Percentiles rank a stretch among this genome's conserved stretches.
Conservation (phyloP, 2,113 vertebrate species). For the Nesoenas mayeri region DNA sequence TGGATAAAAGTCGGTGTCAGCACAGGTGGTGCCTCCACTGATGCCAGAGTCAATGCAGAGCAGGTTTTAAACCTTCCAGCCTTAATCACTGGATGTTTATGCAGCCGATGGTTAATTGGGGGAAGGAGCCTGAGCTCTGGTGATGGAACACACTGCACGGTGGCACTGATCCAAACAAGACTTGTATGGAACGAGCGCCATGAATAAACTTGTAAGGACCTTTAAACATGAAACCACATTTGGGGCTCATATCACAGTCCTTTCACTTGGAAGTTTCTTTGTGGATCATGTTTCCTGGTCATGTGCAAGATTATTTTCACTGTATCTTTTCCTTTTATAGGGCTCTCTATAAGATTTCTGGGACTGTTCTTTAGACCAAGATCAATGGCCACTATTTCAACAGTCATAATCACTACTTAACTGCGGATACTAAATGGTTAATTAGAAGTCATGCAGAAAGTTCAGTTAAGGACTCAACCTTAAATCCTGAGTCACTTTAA, state of each 20-base stretch:
- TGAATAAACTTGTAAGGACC: neutral
- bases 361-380: neutral
- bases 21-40: neutral
- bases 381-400: neutral
- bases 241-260: rapidly evolving
- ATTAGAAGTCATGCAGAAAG: neutral
- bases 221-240: neutral
- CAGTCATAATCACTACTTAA: neutral
- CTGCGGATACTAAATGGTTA: neutral
- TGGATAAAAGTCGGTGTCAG: neutral
- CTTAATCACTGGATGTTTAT: neutral
- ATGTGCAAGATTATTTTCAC: rapidly evolving
- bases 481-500: slow-evolving; percentile 6
- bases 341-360: neutral
- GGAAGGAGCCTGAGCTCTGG: neutral
- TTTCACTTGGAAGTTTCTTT: neutral
- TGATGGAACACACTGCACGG: neutral
- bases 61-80: neutral
- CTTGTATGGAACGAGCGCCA: neutral
- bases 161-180: neutral
- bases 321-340: neutral
- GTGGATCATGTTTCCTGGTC: neutral
- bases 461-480: neutral
- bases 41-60: neutral
- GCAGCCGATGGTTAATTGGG: slow-evolving; percentile 38